Evolutionary conservation across 2,888 invertebrate species (phyloP).

Genomic region (Drosophila sordidula): DNA sequence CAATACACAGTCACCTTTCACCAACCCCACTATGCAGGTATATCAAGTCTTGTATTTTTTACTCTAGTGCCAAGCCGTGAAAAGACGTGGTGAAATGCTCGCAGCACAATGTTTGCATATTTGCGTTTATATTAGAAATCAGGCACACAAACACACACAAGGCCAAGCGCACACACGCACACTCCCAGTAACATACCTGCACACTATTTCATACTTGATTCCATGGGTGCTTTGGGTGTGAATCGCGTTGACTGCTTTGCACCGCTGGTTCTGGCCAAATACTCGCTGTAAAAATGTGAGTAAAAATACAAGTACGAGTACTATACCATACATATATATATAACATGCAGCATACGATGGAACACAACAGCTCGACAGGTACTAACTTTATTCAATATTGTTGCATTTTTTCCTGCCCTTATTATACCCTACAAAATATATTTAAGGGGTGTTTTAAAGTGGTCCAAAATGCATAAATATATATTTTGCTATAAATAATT

Average conservation of each 20-base stretch:
- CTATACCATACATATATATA: constrained; percentile 8
- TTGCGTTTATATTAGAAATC: constrained; percentile 61
- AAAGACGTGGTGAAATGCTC: constrained; percentile 51
- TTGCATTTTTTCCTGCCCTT: constrained; percentile 41
- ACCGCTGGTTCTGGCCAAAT: constrained; percentile 37
- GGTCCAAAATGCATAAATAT: too few species aligned
- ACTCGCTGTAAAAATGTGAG: constrained; percentile 36
- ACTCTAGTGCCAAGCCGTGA: constrained; percentile 35
- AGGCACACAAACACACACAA: constrained; percentile 28
- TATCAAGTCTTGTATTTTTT: background rate
- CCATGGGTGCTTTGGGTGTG: constrained; percentile 46
- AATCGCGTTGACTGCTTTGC: constrained; percentile 60
- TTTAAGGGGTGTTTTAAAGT: background rate
- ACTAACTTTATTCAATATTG: constrained; percentile 81
- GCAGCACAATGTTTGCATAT: constrained; percentile 57
- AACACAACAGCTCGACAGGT: constrained; percentile 75
- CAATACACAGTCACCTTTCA: background rate
- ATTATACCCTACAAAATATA: background rate
- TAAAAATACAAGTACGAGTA: constrained; percentile 22
- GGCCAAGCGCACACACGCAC: constrained; percentile 9
- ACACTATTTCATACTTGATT: constrained; percentile 52
- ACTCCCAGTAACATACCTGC: constrained; percentile 11
- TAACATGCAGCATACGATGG: constrained; percentile 55
- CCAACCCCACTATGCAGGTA: background rate
- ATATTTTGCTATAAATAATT: too few species aligned